Evolutionary conservation across 2,797 vertebrate species (phyloP).

Genomic region (Betta splendens): DNA sequence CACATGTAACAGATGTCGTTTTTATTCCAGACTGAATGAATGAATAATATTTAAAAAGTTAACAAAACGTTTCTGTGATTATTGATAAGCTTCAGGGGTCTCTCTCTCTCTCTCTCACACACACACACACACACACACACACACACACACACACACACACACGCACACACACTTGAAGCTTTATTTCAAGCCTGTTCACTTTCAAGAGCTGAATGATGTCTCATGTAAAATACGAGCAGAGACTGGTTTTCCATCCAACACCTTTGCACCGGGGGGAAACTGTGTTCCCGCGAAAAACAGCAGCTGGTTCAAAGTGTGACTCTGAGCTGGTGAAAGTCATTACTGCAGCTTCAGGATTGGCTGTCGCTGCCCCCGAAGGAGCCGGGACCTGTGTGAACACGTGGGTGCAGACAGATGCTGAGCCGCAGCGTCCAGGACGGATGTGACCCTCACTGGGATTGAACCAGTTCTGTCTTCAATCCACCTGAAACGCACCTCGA

Average conservation of each 20-base stretch:
- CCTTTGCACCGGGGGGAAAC: background rate
- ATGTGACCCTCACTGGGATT: constrained; percentile 12
- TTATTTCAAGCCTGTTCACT: too few species aligned
- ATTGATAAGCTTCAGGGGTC: too few species aligned
- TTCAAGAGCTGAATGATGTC: too few species aligned
- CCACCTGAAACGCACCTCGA: background rate
- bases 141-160: too few species aligned
- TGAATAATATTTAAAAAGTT: too few species aligned
- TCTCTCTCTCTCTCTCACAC: too few species aligned
- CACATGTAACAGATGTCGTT: too few species aligned
- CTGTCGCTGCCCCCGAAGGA: constrained; percentile 9
- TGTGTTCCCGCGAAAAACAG: background rate
- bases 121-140: too few species aligned
- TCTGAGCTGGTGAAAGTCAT: constrained; percentile 24
- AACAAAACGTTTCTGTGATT: too few species aligned
- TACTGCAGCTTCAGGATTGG: constrained; percentile 18
- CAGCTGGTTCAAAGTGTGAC: constrained; percentile 1
- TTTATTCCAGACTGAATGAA: too few species aligned
- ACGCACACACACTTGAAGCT: too few species aligned
- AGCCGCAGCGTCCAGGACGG: background rate
- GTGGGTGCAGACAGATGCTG: too few species aligned
- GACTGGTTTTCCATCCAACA: background rate
- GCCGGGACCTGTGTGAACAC: constrained; percentile 1
- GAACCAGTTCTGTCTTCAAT: constrained; percentile 4
- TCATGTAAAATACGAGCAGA: background rate